Percentiles rank a stretch among this genome's conserved stretches.
Conservation (phyloP, 1,140 invertebrate species). For the Drosophila pallidifrons region DNA sequence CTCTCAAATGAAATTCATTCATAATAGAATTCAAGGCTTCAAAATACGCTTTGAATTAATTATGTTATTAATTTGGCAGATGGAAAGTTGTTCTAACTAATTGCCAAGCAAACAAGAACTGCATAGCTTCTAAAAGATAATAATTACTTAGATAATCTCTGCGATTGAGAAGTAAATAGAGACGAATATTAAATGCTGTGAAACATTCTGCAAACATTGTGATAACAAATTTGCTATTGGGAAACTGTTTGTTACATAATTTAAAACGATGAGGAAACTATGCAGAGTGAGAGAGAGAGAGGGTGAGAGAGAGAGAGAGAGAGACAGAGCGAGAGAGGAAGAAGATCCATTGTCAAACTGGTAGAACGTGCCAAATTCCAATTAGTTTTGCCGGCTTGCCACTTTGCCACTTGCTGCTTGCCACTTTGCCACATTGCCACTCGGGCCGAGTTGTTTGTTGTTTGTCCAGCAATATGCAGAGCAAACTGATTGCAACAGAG, state of each 20-base stretch:
- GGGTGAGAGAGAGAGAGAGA: not conserved
- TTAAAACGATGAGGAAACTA: not conserved
- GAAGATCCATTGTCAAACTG: conserved; percentile 40
- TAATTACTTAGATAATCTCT: too few relatives aligned
- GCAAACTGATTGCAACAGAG: conserved; percentile 15
- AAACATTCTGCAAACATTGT: too few relatives aligned
- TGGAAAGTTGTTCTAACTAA: too few relatives aligned
- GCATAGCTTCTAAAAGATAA: too few relatives aligned
- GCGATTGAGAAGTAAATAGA: too few relatives aligned
- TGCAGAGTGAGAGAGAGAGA: not conserved
- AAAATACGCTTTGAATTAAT: too few relatives aligned
- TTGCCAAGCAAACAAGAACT: too few relatives aligned
- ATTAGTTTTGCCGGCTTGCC: conserved; percentile 41
- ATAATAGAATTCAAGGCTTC: too few relatives aligned
- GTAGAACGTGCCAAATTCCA: conserved; percentile 61
- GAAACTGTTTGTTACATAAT: conserved; percentile 1
- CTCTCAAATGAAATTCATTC: too few relatives aligned
- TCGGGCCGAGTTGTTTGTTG: conserved; percentile 1
- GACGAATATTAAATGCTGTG: too few relatives aligned
- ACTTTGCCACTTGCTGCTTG: not conserved
- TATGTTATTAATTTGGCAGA: too few relatives aligned
- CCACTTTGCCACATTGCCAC: conserved; percentile 37
- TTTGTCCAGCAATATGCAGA: conserved; percentile 19
- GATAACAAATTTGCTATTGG: too few relatives aligned
- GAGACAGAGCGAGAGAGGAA: not conserved